phyloP scores from a whole-genome alignment of 1,140 invertebrate species.

The Drosophila mojavensis region DNA sequence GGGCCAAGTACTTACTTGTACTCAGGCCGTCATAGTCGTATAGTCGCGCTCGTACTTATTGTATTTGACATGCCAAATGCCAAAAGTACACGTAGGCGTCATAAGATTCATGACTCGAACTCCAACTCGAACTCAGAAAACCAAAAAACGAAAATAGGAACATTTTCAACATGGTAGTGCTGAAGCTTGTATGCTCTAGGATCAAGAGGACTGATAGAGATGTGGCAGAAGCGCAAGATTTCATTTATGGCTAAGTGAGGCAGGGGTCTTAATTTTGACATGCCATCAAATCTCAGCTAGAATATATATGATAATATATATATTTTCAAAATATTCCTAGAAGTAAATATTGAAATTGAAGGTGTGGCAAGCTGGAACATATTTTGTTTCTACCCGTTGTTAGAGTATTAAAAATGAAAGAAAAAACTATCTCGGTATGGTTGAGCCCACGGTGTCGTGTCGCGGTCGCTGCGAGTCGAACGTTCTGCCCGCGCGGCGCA shows the following conservation, averaged over 20 bases:
- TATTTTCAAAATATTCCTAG: too few relatives aligned
- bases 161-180: neutral
- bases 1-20: constrained; percentile 43
- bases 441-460: constrained; percentile 67
- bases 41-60: constrained; percentile 63
- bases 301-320: too few relatives aligned
- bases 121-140: constrained; percentile 52
- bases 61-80: constrained; percentile 83
- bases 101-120: constrained; percentile 75
- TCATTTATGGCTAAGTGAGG: too few relatives aligned
- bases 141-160: constrained; percentile 23
- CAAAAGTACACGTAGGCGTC: constrained; percentile 81
- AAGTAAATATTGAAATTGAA: too few relatives aligned
- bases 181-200: constrained; percentile 1
- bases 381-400: neutral
- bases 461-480: constrained; percentile 44
- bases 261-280: too few relatives aligned
- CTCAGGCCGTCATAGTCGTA: constrained; percentile 29
- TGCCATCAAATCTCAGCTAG: too few relatives aligned
- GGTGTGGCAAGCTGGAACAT: too few relatives aligned
- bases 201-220: neutral
- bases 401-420: constrained; percentile 16
- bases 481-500: constrained; percentile 41
- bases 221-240: too few relatives aligned
- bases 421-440: constrained; percentile 23